Evolutionary conservation across 2,797 vertebrate species (phyloP), one percentile per base, ranked within the genome.

Genomic region (Hydrophis major): DNA sequence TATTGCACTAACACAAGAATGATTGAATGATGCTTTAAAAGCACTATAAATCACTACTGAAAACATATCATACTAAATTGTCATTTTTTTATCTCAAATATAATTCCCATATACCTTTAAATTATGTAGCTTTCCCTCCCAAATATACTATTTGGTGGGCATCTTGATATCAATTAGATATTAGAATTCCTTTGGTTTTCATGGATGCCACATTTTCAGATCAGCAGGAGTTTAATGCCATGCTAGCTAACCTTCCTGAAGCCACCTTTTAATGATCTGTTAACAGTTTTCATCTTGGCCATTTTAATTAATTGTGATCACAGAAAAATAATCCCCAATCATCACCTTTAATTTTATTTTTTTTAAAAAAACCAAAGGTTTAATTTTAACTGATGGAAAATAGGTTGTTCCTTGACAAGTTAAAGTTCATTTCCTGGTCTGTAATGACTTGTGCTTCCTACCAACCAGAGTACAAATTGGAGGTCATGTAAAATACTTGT

Each of bases 311-410:
- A 96, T 95, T 95, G 94, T 94, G 92, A 42, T 90, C 94, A 92
- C 95, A 59, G 93, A 93, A 90, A 95, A 95, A 93, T 95, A 95
- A 97, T 93, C 92, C 92, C 94, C 95, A 93, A 93, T 89, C 18
- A 22, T 88, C 90, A 95, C 94, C 96, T 93, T 96, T 96, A 93
- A 94, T 96, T 94, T 95, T 89, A 94, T 37, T 1, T 14, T 2
- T 5, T 18, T 12, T 18, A 32, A 57, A 47, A 94, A 95, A 93
- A 89, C 94, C 95, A 94, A 96, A 96, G 55, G 55, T 90, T 94
- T 66, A n/a, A 86, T 94, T 97, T 96, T 96, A 97, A 96, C 92
- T 96, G 95, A 97, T 96, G 95, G 96, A 93, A 97, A 97, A 96
- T 96, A 92, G 94, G 94, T 95, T 94, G 28, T 90, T 95, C 95